Evolutionary conservation across 2,888 invertebrate species (phyloP).

Genomic region (Invenusta paracnida): DNA sequence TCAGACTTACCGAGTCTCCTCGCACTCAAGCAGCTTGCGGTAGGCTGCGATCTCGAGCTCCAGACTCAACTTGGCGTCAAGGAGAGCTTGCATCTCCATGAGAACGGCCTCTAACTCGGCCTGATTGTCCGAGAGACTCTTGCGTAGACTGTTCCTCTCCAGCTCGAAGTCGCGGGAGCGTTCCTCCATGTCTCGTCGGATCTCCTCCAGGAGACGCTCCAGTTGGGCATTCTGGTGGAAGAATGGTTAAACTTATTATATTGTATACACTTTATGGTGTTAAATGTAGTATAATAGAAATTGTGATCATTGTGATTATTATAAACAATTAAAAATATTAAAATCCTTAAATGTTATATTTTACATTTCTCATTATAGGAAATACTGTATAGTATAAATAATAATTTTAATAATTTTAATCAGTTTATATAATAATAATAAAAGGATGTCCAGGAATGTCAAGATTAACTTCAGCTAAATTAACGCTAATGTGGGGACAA

Average conservation of each 20-base stretch:
- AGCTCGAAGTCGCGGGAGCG: slow-evolving; percentile 61
- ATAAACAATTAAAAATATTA: no score
- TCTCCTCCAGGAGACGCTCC: slow-evolving; percentile 62
- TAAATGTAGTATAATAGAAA: no score
- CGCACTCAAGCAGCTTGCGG: slow-evolving; percentile 64
- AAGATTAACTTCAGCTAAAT: no score
- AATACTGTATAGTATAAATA: no score
- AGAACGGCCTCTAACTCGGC: slow-evolving; percentile 53
- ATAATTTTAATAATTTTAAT: no score
- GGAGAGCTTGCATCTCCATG: slow-evolving; percentile 46
- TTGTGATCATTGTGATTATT: no score
- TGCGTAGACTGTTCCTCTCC: slow-evolving; percentile 56
- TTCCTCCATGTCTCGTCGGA: slow-evolving; percentile 62
- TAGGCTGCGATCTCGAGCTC: slow-evolving; percentile 65
- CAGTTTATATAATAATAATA: no score
- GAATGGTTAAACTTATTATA: slow-evolving; percentile 44
- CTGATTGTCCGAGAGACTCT: slow-evolving; percentile 60
- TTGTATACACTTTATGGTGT: no score
- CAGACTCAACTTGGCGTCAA: slow-evolving; percentile 63
- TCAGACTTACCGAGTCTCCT: slow-evolving; percentile 58
- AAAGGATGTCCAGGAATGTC: no score
- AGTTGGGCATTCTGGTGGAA: slow-evolving; percentile 62
- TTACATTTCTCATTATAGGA: no score
- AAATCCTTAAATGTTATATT: no score
- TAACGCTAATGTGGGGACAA: no score